Conservation (phyloP, 2,888 invertebrate species). For the Eumerus sabulonum region DNA sequence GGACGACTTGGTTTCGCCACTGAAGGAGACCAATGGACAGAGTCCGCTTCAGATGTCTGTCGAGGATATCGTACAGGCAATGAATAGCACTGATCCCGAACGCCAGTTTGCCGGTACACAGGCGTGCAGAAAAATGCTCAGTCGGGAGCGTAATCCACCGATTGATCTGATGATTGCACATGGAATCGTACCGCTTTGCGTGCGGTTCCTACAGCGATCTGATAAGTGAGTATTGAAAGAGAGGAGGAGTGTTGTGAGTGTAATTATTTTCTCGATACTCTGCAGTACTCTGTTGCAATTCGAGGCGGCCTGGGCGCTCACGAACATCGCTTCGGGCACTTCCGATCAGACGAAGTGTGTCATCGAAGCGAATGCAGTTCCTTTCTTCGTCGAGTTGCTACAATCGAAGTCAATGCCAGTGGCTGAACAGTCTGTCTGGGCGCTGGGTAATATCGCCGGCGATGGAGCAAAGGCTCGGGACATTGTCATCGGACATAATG, state of each 20-base stretch:
- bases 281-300: constrained; percentile 89
- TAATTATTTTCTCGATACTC: neutral
- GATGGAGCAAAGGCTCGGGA: constrained; percentile 91
- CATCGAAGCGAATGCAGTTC: constrained; percentile 91
- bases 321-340: constrained; percentile 97
- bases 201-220: constrained; percentile 85
- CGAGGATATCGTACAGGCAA: constrained; percentile 86
- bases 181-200: constrained; percentile 91
- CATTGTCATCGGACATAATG: constrained; percentile 85
- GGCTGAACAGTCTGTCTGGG: constrained; percentile 97
- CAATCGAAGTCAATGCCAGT: constrained; percentile 84
- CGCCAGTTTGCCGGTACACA: constrained; percentile 86
- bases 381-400: constrained; percentile 87
- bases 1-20: constrained; percentile 79
- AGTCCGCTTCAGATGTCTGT: constrained; percentile 81
- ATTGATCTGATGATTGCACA: constrained; percentile 91
- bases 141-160: constrained; percentile 93
- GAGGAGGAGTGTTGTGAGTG: no score
- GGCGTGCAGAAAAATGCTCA: constrained; percentile 91
- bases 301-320: constrained; percentile 98
- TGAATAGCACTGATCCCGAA: constrained; percentile 83
- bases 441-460: constrained; percentile 98
- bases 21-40: constrained; percentile 79
- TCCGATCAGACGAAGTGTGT: constrained; percentile 94
- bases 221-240: constrained; percentile 82